Evolutionary conservation across 2,113 vertebrate species (phyloP).

Genomic region (Cheilinus undulatus): DNA sequence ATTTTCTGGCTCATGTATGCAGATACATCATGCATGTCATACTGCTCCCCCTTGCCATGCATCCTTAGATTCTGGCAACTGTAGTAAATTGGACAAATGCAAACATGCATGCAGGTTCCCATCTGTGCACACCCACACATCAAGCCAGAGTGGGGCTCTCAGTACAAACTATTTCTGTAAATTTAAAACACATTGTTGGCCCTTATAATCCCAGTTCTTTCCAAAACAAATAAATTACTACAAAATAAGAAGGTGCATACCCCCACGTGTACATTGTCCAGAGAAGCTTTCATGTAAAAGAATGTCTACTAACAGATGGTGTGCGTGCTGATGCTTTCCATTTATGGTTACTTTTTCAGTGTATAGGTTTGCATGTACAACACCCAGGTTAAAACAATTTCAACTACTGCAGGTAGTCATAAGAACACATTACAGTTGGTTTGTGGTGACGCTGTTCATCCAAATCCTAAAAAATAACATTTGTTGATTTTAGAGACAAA

Average conservation of each 20-base stretch:
- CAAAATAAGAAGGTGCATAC: slow-evolving; percentile 41
- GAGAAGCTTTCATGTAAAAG: slow-evolving; percentile 9
- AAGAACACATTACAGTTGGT: too few relatives aligned
- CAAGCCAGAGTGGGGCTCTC: slow-evolving; percentile 3
- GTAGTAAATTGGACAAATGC: neutral
- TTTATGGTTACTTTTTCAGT: slow-evolving; percentile 28
- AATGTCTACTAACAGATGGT: slow-evolving; percentile 24
- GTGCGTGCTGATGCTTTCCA: slow-evolving; percentile 5
- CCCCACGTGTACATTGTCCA: slow-evolving; percentile 40
- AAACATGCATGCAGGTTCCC: neutral
- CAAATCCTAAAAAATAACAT: too few relatives aligned
- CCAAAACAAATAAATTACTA: slow-evolving; percentile 53
- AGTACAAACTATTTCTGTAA: slow-evolving; percentile 44
- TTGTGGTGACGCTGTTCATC: too few relatives aligned
- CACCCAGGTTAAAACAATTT: too few relatives aligned
- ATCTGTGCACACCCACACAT: slow-evolving; percentile 12
- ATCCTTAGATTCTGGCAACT: slow-evolving; percentile 29
- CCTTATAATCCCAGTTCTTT: slow-evolving; percentile 14
- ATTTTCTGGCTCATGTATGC: slow-evolving; percentile 20
- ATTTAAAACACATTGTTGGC: slow-evolving; percentile 73
- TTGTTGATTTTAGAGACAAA: too few relatives aligned
- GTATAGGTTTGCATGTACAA: too few relatives aligned
- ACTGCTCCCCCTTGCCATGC: slow-evolving; percentile 3
- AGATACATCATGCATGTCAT: slow-evolving; percentile 44
- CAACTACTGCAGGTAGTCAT: slow-evolving; percentile 4